These are phyloP conservation scores for Cylas formicarius DNA, from an alignment of 1,140 invertebrate genomes.

Conservation along the genomic window DNA sequence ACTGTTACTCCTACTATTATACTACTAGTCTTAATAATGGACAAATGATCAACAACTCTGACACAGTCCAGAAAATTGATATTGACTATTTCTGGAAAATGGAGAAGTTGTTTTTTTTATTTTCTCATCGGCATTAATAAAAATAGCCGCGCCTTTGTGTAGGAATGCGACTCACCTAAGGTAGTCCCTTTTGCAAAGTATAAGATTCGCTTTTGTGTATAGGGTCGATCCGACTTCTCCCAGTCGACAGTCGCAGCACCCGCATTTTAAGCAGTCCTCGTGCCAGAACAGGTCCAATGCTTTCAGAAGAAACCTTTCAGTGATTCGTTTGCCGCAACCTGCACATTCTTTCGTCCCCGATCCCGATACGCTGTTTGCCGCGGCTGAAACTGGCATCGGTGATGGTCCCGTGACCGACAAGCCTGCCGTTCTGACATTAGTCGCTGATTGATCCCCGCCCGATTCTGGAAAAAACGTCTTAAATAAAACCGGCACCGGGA, in stretches of 20 bases:
- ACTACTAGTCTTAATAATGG: no score
- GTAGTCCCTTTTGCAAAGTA: constrained; percentile 89
- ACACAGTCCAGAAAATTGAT: no score
- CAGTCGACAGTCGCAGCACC: constrained; percentile 84
- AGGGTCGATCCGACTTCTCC: constrained; percentile 88
- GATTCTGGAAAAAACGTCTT: constrained; percentile 38
- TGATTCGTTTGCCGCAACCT: constrained; percentile 68
- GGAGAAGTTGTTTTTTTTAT: no score
- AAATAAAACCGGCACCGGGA: no score
- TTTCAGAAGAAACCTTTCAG: constrained; percentile 66
- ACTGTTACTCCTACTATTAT: no score
- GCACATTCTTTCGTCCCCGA: constrained; percentile 59
- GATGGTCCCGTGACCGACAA: constrained; percentile 26
- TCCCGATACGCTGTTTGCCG: constrained; percentile 34
- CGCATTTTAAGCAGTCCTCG: constrained; percentile 90
- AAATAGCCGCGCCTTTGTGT: no score
- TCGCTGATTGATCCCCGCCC: constrained; percentile 35
- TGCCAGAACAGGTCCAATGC: constrained; percentile 88
- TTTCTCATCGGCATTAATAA: no score
- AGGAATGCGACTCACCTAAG: constrained; percentile 72
- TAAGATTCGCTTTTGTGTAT: constrained; percentile 87
- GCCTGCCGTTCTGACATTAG: constrained; percentile 26
- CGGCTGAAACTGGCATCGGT: constrained; percentile 31
- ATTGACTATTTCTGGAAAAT: no score
- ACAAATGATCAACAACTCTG: no score